A percentile compares a stretch with the other conserved stretches of the same genome.
Conservation (phyloP, 2,113 vertebrate genomes). For the Rhea pennata region DNA sequence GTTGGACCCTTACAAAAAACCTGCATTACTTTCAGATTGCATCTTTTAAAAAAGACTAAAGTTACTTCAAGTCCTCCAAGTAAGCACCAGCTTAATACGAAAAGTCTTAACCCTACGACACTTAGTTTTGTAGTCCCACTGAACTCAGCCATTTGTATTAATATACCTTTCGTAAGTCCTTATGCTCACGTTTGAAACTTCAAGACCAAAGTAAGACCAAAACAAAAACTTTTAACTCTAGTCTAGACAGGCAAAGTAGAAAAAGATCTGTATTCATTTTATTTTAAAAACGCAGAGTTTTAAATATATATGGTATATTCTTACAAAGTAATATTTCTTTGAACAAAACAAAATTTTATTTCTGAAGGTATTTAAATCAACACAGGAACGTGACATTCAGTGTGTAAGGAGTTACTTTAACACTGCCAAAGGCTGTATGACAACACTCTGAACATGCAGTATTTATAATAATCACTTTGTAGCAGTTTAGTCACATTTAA, state of each 20-base stretch:
- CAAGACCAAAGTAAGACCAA: background rate
- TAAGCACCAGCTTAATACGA: background rate
- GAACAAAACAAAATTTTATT: background rate
- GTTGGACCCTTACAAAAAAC: background rate
- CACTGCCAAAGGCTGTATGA: background rate
- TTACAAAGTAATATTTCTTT: background rate
- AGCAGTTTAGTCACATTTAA: background rate
- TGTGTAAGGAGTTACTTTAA: background rate
- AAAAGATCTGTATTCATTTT: background rate
- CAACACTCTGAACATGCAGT: background rate
- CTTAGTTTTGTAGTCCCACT: background rate
- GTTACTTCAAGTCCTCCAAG: background rate
- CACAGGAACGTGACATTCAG: fast-evolving
- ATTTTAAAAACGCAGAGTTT: background rate
- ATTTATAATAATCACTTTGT: background rate
- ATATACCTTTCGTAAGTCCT: background rate
- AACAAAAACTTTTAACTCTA: background rate
- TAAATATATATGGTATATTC: background rate
- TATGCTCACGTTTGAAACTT: background rate
- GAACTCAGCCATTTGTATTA: background rate
- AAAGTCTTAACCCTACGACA: background rate
- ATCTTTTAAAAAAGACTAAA: background rate
- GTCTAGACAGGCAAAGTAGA: background rate
- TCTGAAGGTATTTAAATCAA: background rate
- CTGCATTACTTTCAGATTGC: background rate